These are phyloP conservation scores for Hylaeus volcanicus DNA, from an alignment of 1,140 invertebrate species.

Conservation along the genomic window DNA sequence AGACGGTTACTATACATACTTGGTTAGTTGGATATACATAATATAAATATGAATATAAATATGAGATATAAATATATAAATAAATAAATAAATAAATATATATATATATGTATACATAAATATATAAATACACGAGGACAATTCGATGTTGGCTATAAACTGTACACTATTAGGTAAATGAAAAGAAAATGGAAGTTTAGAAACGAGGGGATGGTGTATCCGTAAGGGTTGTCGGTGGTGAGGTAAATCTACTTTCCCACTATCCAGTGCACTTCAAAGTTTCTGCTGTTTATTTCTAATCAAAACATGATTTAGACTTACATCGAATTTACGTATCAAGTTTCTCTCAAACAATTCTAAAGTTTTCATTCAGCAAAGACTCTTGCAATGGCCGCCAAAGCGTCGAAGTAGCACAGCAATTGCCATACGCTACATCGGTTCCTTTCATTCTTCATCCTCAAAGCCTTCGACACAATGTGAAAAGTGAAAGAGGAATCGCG, in stretches of 20 bases:
- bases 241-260: neutral
- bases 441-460: neutral
- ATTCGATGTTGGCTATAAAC: conserved; percentile 67
- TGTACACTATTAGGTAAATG: conserved; percentile 69
- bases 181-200: conserved; percentile 6
- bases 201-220: neutral
- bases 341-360: too few species aligned
- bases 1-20: conserved; percentile 51
- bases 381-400: neutral
- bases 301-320: too few species aligned
- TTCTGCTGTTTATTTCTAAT: neutral
- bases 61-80: conserved; percentile 35
- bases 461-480: too few species aligned
- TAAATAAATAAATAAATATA: conserved; percentile 38
- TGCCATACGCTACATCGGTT: too few species aligned
- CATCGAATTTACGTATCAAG: too few species aligned
- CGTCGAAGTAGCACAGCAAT: neutral
- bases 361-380: neutral
- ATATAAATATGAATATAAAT: conserved; percentile 46
- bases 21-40: conserved; percentile 53
- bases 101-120: conserved; percentile 24
- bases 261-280: neutral
- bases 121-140: conserved; percentile 53
- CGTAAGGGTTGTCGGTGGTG: neutral
- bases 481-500: neutral